Base-by-base conservation (phyloP, 2,113 vertebrate species). In the Neodontobutis hainanensis region DNA sequence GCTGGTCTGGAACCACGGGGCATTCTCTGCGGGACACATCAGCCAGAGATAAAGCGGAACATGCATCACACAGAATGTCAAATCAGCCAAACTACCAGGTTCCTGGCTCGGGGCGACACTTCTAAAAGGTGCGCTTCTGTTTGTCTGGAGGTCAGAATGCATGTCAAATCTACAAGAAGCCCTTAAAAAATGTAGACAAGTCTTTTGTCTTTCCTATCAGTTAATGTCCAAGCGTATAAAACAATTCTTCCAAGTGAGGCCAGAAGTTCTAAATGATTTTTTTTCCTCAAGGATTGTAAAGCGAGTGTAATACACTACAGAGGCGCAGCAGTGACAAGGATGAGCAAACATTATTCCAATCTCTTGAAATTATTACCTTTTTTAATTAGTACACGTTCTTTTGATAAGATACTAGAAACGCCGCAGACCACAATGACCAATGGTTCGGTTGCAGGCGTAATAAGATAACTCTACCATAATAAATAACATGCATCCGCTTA, bases 1-100 rank as follows among this genome's bases (percentile, higher is more conserved):
- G 49, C 74, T 89, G 5, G 86, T 60, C 65, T 88, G 55, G 5
- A 89, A 92, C 92, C 91, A 93, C 38, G 75, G 46, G 56, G 86
- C 75, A 4, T 89, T 67, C 74, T 87, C 93, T 94, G 87, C 32
- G 66, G 68, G 63, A 64, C 57, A 46, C 48, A 84, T 61, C 73
- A 68, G 40, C 59, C 42, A 40, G 60, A 70, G 73, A 81, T 78
- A 52, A 82, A 77, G 67, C 44, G 14, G 77, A 46, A 70, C 65
- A 56, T 71, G 79, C 66, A 73, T 80, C 75, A 86, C 65, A 81
- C 57, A 46, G 83, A 84, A 80, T 83, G 48, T 11, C 7, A 64
- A 77, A 82, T 81, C 70, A 68, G 78, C 44, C 45, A 42, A 69
- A 68, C 46, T 57, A 53, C n/a, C 48, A 68, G 47, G n/a, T 65